These are phyloP conservation scores for Grammomys surdaster DNA, from an alignment of 2,113 vertebrate genomes.

Conservation along the genomic window DNA sequence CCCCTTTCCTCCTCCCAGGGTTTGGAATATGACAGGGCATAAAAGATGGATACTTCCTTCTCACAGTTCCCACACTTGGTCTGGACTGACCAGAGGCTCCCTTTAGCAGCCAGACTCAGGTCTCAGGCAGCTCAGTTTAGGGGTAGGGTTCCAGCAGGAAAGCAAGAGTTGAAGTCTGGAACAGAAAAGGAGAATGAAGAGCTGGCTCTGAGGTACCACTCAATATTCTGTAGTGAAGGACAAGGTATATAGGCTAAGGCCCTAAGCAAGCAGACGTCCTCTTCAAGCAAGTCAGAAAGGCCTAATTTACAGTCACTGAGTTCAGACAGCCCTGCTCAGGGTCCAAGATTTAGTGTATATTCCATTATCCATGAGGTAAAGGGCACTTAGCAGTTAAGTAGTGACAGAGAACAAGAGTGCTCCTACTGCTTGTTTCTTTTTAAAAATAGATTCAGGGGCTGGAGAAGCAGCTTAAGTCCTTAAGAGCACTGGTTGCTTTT, in stretches of 20 bases:
- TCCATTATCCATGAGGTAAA: background rate
- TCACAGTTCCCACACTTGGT: fast-evolving
- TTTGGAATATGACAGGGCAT: background rate
- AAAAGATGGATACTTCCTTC: background rate
- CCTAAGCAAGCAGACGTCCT: background rate
- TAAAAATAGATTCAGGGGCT: no score
- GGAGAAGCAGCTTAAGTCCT: no score
- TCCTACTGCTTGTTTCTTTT: no score
- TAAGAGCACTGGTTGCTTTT: no score
- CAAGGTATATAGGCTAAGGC: background rate
- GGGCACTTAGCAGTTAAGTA: background rate
- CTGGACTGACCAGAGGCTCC: background rate
- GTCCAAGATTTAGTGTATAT: fast-evolving
- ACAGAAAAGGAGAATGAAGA: background rate
- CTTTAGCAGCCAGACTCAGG: background rate
- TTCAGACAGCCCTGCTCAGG: background rate
- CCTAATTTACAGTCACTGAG: no score
- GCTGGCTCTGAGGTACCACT: background rate
- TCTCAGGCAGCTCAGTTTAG: background rate
- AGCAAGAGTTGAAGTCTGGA: background rate
- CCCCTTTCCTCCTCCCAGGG: background rate
- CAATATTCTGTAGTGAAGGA: background rate
- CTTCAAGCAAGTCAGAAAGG: background rate
- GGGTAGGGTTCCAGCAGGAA: background rate
- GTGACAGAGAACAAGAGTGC: no score